phyloP scores from a whole-genome alignment of 1,140 invertebrate genomes.

The Hyphantria cunea region DNA sequence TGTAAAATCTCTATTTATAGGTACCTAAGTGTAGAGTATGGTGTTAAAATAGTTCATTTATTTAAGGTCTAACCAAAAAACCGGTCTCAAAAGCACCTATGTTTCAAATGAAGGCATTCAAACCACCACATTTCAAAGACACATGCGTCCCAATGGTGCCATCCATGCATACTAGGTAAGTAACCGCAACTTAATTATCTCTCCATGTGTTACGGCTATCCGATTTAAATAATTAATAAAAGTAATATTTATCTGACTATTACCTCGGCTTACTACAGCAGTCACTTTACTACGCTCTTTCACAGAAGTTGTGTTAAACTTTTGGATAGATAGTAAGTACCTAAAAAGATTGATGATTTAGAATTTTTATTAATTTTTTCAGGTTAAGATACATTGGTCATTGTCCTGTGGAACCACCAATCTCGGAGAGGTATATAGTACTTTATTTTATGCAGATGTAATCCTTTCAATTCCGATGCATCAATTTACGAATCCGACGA shows the following conservation, averaged over 20 bases:
- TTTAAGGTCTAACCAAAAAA: slow-evolving; percentile 40
- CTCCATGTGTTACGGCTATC: no score
- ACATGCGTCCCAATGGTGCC: slow-evolving; percentile 66
- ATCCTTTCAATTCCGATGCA: no score
- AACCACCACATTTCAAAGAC: slow-evolving; percentile 54
- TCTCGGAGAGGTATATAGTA: slow-evolving; percentile 17
- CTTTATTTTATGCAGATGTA: slow-evolving; percentile 8
- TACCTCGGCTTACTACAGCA: no score
- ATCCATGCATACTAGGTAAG: slow-evolving; percentile 68
- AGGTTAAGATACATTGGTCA: slow-evolving; percentile 67
- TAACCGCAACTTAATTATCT: slow-evolving; percentile 2
- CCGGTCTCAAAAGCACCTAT: slow-evolving; percentile 44
- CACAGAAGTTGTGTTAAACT: no score
- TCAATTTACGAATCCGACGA: no score
- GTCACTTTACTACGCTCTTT: no score
- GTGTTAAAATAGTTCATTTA: background rate
- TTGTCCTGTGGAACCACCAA: slow-evolving; percentile 48
- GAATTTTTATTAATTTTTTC: slow-evolving; percentile 5
- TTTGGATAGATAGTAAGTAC: no score
- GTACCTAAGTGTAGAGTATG: background rate
- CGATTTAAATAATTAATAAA: no score
- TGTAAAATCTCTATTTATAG: no score
- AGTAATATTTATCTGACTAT: no score
- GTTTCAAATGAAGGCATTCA: slow-evolving; percentile 61
- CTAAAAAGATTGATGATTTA: no score